These are phyloP conservation scores for Chionomys nivalis DNA, from an alignment of 2,113 vertebrate genomes.

Conservation along the genomic window DNA sequence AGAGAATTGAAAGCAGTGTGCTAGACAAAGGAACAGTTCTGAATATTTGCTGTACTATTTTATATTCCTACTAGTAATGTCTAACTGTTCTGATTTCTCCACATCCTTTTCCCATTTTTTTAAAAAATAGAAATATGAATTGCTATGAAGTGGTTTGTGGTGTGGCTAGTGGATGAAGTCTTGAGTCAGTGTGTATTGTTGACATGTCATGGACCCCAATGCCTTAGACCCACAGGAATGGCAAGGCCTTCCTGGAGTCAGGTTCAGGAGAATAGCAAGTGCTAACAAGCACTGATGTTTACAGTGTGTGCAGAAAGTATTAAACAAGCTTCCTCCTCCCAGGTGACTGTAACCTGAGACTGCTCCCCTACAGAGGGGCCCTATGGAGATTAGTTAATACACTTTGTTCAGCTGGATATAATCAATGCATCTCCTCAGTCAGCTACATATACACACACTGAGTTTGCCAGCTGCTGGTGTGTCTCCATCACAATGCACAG, in stretches of 20 bases:
- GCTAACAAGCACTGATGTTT: neutral
- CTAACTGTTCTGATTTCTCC: neutral
- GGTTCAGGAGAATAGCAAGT: neutral
- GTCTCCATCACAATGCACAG: neutral
- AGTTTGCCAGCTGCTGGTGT: neutral
- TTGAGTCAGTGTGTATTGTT: neutral
- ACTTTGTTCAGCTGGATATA: neutral
- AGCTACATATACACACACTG: neutral
- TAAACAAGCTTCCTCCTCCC: neutral
- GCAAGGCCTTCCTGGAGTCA: neutral
- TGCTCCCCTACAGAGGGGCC: neutral
- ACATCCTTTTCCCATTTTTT: neutral
- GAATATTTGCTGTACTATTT: neutral
- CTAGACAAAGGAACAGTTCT: neutral
- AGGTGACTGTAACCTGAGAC: neutral
- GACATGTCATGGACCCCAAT: neutral
- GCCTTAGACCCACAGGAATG: neutral
- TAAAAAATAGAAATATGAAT: neutral
- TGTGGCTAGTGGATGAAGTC: neutral
- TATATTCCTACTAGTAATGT: neutral
- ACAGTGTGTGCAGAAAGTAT: neutral
- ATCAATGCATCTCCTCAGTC: neutral
- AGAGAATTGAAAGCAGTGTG: neutral
- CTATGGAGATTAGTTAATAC: neutral
- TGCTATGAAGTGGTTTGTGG: neutral